Percentiles rank a stretch among this genome's conserved stretches.
These are phyloP conservation scores for Pelvicachromis taeniatus DNA, from an alignment of 2,113 vertebrate species.

Conservation along the genomic window DNA sequence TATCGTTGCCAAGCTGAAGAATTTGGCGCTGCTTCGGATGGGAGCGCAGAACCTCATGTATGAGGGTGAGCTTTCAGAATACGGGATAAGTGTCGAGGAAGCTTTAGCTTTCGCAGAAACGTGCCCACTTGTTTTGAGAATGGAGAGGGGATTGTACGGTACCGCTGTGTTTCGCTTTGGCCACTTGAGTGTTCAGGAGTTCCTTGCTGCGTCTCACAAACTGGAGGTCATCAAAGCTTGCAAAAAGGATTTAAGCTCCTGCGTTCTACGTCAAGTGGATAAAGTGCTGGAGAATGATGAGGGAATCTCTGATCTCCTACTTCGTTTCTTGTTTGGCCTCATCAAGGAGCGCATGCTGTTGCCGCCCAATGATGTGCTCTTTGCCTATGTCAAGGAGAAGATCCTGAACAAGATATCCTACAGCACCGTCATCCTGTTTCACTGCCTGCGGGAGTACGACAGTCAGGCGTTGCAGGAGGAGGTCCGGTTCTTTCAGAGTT, in stretches of 20 bases:
- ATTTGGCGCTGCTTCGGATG: neutral
- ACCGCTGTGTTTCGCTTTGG: slow-evolving; percentile 38
- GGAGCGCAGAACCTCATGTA: neutral
- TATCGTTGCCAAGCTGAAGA: slow-evolving; percentile 5
- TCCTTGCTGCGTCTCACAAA: slow-evolving; percentile 14
- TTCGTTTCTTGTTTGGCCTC: slow-evolving; percentile 43
- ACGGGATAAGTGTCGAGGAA: neutral
- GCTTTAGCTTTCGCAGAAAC: slow-evolving; percentile 5
- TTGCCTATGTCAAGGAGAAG: slow-evolving; percentile 7
- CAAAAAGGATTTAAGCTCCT: rapidly evolving
- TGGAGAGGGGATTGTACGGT: slow-evolving; percentile 7
- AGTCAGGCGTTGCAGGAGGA: slow-evolving; percentile 3
- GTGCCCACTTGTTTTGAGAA: slow-evolving; percentile 30
- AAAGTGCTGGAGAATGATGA: neutral
- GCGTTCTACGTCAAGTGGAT: neutral
- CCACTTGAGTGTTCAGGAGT: slow-evolving; percentile 44
- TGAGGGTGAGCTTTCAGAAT: slow-evolving; percentile 6
- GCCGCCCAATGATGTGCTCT: neutral
- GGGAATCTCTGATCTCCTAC: neutral
- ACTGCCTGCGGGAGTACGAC: slow-evolving; percentile 39
- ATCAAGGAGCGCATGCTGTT: neutral
- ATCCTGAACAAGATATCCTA: neutral
- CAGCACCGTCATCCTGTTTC: neutral
- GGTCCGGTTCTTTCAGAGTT: neutral
- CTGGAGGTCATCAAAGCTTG: neutral